A percentile compares a stretch with the other conserved stretches of the same genome.
These are phyloP conservation scores for Amphiura filiformis DNA, from an alignment of 35 echinoderm and acorn worm genomes.

Conservation along the genomic window DNA sequence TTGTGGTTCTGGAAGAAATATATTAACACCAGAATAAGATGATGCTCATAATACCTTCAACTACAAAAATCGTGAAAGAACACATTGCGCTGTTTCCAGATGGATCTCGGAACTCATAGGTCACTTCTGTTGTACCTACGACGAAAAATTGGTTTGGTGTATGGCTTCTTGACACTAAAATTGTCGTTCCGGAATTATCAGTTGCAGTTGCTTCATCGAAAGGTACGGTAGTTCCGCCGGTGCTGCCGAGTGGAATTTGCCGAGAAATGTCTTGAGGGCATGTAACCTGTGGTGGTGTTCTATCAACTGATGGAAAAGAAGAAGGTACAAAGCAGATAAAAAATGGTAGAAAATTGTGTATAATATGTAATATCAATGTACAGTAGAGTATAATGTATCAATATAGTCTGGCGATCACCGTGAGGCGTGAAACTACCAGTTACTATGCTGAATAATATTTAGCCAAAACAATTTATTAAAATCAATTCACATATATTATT, in stretches of 20 bases:
- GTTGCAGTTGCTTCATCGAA: not conserved
- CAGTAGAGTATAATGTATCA: too few species aligned
- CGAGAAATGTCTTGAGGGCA: not conserved
- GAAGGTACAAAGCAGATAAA: too few species aligned
- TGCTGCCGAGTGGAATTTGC: not conserved
- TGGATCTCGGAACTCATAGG: constrained; percentile 10
- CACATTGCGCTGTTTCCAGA: constrained; percentile 16
- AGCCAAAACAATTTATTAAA: too few species aligned
- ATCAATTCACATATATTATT: too few species aligned
- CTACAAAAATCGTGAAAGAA: constrained; percentile 21
- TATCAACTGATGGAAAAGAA: not conserved
- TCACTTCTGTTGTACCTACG: constrained; percentile 10
- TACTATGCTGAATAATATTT: too few species aligned
- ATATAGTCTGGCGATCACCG: too few species aligned
- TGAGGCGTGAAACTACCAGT: too few species aligned
- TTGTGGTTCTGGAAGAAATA: too few species aligned
- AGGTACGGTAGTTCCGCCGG: not conserved
- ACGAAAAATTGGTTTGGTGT: constrained; percentile 2
- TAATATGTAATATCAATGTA: too few species aligned
- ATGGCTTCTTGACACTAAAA: not conserved
- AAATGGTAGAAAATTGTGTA: too few species aligned
- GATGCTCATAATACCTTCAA: too few species aligned
- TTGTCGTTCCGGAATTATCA: not conserved
- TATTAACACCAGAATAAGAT: too few species aligned
- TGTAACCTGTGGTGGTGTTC: not conserved